phyloP scores from a whole-genome alignment of 2,797 vertebrate genomes.

The Fratercula arctica region DNA sequence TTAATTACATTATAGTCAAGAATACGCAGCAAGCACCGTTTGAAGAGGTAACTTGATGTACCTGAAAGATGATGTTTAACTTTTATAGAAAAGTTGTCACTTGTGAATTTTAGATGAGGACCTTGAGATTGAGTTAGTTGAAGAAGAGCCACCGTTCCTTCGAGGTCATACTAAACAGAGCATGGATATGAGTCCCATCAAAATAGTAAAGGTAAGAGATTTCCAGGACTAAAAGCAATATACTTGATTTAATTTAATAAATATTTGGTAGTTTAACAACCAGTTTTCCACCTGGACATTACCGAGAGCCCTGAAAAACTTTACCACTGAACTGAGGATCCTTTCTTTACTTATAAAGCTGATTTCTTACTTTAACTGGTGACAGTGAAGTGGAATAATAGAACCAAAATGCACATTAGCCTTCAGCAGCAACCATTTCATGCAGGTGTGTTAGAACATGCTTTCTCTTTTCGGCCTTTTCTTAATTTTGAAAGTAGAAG shows the following conservation, averaged over 20 bases:
- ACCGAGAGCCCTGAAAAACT: background rate
- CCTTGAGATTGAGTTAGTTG: constrained; percentile 96
- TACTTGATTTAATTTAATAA: background rate
- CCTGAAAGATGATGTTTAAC: background rate
- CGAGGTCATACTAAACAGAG: constrained; percentile 97
- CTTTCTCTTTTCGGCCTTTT: background rate
- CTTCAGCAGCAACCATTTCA: background rate
- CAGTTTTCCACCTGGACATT: background rate
- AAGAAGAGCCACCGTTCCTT: constrained; percentile 96
- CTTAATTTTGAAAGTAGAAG: background rate
- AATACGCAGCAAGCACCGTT: background rate
- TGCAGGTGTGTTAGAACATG: background rate
- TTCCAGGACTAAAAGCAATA: background rate
- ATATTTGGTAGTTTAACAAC: background rate
- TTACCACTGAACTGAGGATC: background rate
- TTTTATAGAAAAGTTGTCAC: background rate
- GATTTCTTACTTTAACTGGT: background rate
- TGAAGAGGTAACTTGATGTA: background rate
- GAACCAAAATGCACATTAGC: background rate
- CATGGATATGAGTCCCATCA: constrained; percentile 99
- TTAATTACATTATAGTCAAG: background rate
- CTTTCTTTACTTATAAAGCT: background rate
- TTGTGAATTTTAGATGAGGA: constrained; percentile 87
- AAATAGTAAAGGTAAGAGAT: constrained; percentile 91
- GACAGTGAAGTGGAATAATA: background rate